phyloP scores from a whole-genome alignment of 1,140 invertebrate species.

The Dendroctonus ponderosae region DNA sequence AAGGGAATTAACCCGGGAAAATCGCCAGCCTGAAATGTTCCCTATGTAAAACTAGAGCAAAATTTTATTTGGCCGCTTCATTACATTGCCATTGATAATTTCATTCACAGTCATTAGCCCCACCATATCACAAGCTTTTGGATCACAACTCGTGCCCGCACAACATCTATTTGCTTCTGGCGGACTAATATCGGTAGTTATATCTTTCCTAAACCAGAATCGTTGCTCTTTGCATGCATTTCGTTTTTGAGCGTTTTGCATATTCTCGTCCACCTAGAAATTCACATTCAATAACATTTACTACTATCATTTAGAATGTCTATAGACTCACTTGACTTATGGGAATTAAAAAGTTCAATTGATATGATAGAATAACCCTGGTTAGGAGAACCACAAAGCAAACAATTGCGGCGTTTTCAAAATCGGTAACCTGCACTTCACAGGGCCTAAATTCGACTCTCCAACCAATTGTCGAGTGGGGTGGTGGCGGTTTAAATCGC shows the following conservation, averaged over 20 bases:
- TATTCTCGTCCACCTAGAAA: constrained; percentile 93
- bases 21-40: constrained; percentile 62
- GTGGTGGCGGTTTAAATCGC: constrained; percentile 97
- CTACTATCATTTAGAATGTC: not conserved
- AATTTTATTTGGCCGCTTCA: no score
- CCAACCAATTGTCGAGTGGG: constrained; percentile 96
- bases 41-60: no score
- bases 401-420: constrained; percentile 99
- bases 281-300: not conserved
- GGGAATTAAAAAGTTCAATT: constrained; percentile 94
- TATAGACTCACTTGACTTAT: constrained; percentile 84
- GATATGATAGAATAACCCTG: constrained; percentile 93
- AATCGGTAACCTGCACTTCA: constrained; percentile 97
- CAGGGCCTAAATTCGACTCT: constrained; percentile 98
- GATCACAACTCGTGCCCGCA: constrained; percentile 36
- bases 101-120: constrained; percentile 87
- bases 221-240: constrained; percentile 80
- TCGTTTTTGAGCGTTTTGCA: constrained; percentile 88
- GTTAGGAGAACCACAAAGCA: constrained; percentile 97
- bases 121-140: constrained; percentile 57
- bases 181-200: constrained; percentile 58
- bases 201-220: constrained; percentile 90
- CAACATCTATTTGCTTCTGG: constrained; percentile 52
- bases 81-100: constrained; percentile 96
- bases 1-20: constrained; percentile 95